A percentile compares a stretch with the other conserved stretches of the same genome.
Evolutionary conservation across 2,113 vertebrate genomes (phyloP).

Genomic region (Leptodactylus fuscus): DNA sequence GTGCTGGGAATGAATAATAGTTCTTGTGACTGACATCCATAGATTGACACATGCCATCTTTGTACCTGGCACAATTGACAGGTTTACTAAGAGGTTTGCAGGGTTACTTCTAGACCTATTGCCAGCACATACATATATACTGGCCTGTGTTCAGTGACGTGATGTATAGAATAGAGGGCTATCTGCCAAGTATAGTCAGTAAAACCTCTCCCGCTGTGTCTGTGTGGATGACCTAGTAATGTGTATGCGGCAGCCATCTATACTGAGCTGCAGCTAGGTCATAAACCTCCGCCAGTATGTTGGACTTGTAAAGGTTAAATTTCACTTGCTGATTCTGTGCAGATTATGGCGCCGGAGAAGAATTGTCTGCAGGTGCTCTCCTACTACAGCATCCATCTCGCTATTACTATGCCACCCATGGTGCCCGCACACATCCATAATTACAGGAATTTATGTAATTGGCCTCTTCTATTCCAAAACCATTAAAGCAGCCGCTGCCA

Average conservation of each 20-base stretch:
- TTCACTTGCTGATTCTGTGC: conserved; percentile 25
- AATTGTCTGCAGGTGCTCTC: conserved; percentile 48
- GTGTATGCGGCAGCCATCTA: neutral
- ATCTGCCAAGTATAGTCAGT: no score
- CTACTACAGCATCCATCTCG: conserved; percentile 28
- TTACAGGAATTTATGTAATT: conserved; percentile 45
- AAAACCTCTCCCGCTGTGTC: no score
- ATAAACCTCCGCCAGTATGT: neutral
- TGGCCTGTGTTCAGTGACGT: no score
- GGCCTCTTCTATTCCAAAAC: neutral
- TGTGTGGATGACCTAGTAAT: neutral
- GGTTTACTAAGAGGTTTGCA: no score
- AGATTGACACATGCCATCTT: no score
- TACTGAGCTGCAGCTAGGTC: neutral
- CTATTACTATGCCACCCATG: conserved; percentile 30
- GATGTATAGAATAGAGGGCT: no score
- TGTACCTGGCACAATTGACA: no score
- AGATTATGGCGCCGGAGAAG: conserved; percentile 24
- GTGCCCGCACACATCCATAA: conserved; percentile 36
- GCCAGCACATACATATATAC: no score
- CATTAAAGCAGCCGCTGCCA: neutral
- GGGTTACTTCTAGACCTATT: no score
- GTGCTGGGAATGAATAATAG: no score
- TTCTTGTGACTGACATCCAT: no score
- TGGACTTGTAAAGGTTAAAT: conserved; percentile 23